Evolutionary conservation across 2,888 invertebrate species (phyloP).

Genomic region (Drosophila siamana): DNA sequence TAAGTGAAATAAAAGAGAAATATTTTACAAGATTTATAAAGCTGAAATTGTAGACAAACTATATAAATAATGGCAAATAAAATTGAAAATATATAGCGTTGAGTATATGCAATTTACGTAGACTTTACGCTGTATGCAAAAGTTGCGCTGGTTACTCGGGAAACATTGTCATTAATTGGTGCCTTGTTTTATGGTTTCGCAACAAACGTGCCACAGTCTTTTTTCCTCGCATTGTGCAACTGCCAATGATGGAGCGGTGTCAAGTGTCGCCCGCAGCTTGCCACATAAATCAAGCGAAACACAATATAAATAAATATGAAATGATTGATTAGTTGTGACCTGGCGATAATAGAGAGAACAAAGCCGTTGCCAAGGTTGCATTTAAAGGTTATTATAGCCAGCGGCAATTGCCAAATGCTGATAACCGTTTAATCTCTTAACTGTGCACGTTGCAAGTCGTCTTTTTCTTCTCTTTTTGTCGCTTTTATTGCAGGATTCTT

Average conservation of each 20-base stretch:
- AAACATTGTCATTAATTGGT: slow-evolving; percentile 14
- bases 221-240: slow-evolving; percentile 17
- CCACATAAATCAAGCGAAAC: slow-evolving; percentile 36
- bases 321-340: slow-evolving; percentile 47
- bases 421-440: slow-evolving; percentile 48
- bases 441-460: slow-evolving; percentile 23
- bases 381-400: not conserved
- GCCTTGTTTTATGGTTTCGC: slow-evolving; percentile 16
- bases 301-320: slow-evolving; percentile 13
- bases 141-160: not conserved
- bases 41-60: no score
- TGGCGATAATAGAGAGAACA: slow-evolving; percentile 6
- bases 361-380: not conserved
- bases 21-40: not conserved
- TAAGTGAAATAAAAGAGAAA: not conserved
- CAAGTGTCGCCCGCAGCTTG: slow-evolving; percentile 12
- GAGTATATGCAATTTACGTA: no score
- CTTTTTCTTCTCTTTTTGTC: not conserved
- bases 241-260: slow-evolving; percentile 10
- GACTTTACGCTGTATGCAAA: no score
- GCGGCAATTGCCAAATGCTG: slow-evolving; percentile 20
- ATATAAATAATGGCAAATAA: no score
- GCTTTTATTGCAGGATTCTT: not conserved
- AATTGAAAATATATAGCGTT: no score
- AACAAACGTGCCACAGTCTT: slow-evolving; percentile 16